Percentiles rank a stretch among this genome's conserved stretches.
Conservation (phyloP, 2,797 vertebrate species). For the Bucorvus abyssinicus region DNA sequence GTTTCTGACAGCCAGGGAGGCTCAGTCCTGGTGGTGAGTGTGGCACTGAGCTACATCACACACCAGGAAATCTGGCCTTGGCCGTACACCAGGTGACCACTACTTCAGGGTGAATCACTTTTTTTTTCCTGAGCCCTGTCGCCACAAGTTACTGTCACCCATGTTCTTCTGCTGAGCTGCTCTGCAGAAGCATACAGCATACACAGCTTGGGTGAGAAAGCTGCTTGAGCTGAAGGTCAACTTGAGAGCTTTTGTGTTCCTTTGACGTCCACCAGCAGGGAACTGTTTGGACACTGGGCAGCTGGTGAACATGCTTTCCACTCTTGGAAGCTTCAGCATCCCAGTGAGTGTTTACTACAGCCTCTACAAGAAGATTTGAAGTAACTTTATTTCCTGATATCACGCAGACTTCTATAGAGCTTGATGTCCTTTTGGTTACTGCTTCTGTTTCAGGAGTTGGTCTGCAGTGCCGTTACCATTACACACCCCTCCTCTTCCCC, state of each 20-base stretch:
- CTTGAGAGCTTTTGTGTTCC: not conserved
- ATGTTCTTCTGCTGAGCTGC: not conserved
- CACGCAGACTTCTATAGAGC: not conserved
- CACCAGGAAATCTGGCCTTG: not conserved
- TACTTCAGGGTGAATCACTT: not conserved
- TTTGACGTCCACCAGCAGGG: not conserved
- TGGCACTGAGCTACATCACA: not conserved
- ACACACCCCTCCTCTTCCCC: not conserved
- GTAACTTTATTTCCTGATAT: not conserved
- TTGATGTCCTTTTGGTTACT: not conserved
- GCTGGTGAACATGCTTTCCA: not conserved
- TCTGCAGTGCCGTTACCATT: not conserved
- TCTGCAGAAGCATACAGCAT: not conserved
- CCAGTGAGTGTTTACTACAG: rapidly evolving
- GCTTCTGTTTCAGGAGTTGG: not conserved
- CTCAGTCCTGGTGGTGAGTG: not conserved
- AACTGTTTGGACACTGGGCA: not conserved
- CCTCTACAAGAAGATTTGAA: not conserved
- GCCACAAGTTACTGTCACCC: not conserved
- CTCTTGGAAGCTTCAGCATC: not conserved
- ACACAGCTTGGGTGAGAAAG: not conserved
- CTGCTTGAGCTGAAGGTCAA: not conserved
- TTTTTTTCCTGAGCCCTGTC: not conserved
- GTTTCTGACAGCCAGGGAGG: not conserved
- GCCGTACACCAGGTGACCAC: rapidly evolving